Evolutionary conservation across 2,797 vertebrate species (phyloP), one percentile per base, ranked within the genome.

Genomic region (Cetoscarus ocellatus): DNA sequence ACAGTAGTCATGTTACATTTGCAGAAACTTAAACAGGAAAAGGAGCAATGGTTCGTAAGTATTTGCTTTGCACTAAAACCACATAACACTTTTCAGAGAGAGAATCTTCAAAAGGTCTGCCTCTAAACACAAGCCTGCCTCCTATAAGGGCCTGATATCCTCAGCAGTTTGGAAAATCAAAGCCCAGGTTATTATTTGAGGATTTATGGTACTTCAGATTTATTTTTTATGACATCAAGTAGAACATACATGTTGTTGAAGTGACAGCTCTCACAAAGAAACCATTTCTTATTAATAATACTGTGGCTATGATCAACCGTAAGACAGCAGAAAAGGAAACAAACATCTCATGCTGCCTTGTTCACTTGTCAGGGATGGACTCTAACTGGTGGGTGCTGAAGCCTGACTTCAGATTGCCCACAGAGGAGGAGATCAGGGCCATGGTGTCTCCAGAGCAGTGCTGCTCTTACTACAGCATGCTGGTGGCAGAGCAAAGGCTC

Each of bases 321-420:
- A 7, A 34, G 8, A 15, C 27, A 43, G 12, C 17, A 34, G 43
- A 11, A 64, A 42, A 19, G 15, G 61, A 10, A 44, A 70, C 38
- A 39, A 8, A 60, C 56, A 12, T 35, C 38, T 64, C 47, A 80
- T 19, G 10, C 35, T 60, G 3, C 40, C 12, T 54, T 62, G 1
- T 62, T 2, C 6, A 61, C 1, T 1, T 55, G 3, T 5, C 90
- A 99, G 98, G 98, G 17, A 98, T 99, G 98, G 97, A 99, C 82
- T 99, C 98, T 39, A 99, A 99, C 79, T 99, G 98, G 98, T 99
- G 98, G 98, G 98, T 99, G 67, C 86, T 99, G 68, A 99, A 99
- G 90, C 97, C 97, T 0, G 98, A 99, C 92, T 99, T 99, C 93
- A 96, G 98, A 45, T 86, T 99, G 77, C 98, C 98, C 0, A 98